These are phyloP conservation scores for Caranx melampygus DNA, from an alignment of 2,113 vertebrate species.

Conservation along the genomic window DNA sequence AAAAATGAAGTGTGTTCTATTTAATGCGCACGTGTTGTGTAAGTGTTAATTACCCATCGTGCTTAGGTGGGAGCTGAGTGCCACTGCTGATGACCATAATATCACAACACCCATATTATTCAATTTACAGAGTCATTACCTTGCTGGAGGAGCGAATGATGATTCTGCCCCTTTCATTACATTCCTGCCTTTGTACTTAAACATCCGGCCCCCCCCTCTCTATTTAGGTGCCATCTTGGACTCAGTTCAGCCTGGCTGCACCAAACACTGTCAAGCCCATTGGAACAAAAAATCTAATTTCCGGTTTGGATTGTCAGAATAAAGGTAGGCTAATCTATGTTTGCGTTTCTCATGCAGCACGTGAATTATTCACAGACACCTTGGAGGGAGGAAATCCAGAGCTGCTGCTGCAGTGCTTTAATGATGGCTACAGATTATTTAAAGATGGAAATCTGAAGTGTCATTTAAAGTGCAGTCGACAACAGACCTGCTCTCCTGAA, in stretches of 20 bases:
- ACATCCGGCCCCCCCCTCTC: conserved; percentile 9
- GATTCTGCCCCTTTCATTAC: neutral
- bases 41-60: conserved; percentile 32
- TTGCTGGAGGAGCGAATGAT: neutral
- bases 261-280: fast-evolving
- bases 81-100: neutral
- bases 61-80: conserved; percentile 9
- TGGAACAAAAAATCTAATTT: neutral
- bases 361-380: no score
- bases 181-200: conserved; percentile 4
- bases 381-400: no score
- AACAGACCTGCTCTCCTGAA: no score
- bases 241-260: conserved; percentile 53
- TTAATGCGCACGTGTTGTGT: no score
- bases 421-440: no score
- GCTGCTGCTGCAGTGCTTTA: no score
- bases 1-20: no score
- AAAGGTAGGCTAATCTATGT: conserved; percentile 15
- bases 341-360: no score
- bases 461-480: no score
- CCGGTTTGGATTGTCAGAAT: conserved; percentile 30
- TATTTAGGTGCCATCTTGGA: conserved; percentile 62
- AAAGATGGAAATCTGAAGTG: no score
- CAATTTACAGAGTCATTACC: neutral
- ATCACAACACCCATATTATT: neutral